A percentile compares a stretch with the other conserved stretches of the same genome.
Conservation (phyloP, 2,888 invertebrate genomes). For the Perithous albicinctus region DNA sequence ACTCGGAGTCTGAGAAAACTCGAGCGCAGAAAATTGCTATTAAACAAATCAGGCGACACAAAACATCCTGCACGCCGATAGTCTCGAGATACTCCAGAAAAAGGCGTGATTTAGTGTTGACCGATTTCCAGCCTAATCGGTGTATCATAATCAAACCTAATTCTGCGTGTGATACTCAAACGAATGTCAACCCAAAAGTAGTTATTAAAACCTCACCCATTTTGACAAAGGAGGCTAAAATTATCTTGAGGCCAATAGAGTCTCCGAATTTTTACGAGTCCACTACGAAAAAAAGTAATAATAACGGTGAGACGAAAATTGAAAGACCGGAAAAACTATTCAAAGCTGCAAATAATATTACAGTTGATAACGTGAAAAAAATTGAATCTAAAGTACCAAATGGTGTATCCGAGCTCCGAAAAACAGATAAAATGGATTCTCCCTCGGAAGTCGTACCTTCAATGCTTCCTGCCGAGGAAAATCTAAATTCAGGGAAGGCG, state of each 20-base stretch:
- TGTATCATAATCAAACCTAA: conserved; percentile 18
- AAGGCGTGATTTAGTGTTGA: conserved; percentile 22
- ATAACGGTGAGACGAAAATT: neutral
- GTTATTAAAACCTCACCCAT: neutral
- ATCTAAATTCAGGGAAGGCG: neutral
- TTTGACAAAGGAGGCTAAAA: neutral
- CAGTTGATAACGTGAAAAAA: neutral
- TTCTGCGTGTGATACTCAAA: neutral
- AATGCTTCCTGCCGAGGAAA: neutral
- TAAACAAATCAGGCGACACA: conserved; percentile 43
- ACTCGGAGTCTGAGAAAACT: conserved; percentile 18
- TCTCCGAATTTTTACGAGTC: neutral
- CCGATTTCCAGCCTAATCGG: conserved; percentile 37
- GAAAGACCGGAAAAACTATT: neutral
- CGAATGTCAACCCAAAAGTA: conserved; percentile 1
- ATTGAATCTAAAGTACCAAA: neutral
- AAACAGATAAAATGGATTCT: conserved; percentile 9
- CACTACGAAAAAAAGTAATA: conserved; percentile 8
- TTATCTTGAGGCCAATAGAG: neutral
- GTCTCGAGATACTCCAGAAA: conserved; percentile 59
- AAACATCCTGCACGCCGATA: conserved; percentile 52
- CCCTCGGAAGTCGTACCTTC: neutral
- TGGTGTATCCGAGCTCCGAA: neutral
- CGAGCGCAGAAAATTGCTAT: conserved; percentile 10
- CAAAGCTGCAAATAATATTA: neutral